Conservation (phyloP, 2,888 invertebrate species). For the Smittia aterrima region DNA sequence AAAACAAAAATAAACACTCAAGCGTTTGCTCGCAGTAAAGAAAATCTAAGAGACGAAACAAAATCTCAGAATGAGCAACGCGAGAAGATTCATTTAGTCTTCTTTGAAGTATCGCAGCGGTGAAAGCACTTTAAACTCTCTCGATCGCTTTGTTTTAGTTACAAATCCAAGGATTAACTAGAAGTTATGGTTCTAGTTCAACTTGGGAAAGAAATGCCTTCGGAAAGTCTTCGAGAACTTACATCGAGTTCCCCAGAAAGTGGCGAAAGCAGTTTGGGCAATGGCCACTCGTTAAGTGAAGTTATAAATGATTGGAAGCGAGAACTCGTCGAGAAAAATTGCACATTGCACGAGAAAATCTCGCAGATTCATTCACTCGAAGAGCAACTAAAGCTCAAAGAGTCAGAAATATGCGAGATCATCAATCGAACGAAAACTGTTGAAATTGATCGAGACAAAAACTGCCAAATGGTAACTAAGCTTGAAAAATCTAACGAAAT, state of each 20-base stretch:
- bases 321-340: slow-evolving; percentile 16
- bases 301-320: slow-evolving; percentile 35
- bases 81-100: no score
- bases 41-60: no score
- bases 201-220: no score
- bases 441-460: slow-evolving; percentile 28
- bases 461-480: slow-evolving; percentile 31
- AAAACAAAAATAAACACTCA: no score
- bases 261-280: neutral
- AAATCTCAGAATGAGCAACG: no score
- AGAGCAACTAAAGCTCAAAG: slow-evolving; percentile 12
- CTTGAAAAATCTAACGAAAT: neutral
- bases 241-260: slow-evolving; percentile 24
- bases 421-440: neutral
- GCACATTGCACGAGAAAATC: neutral
- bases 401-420: neutral
- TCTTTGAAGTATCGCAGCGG: neutral
- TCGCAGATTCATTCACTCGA: no score
- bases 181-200: slow-evolving; percentile 26
- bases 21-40: no score
- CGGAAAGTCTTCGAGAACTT: neutral
- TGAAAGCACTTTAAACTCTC: neutral
- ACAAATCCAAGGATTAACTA: no score
- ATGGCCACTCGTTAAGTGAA: slow-evolving; percentile 18
- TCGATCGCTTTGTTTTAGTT: no score